A percentile compares a stretch with the other conserved stretches of the same genome.
These are phyloP conservation scores for Tenebrio molitor DNA, from an alignment of 1,140 invertebrate species.

Conservation along the genomic window DNA sequence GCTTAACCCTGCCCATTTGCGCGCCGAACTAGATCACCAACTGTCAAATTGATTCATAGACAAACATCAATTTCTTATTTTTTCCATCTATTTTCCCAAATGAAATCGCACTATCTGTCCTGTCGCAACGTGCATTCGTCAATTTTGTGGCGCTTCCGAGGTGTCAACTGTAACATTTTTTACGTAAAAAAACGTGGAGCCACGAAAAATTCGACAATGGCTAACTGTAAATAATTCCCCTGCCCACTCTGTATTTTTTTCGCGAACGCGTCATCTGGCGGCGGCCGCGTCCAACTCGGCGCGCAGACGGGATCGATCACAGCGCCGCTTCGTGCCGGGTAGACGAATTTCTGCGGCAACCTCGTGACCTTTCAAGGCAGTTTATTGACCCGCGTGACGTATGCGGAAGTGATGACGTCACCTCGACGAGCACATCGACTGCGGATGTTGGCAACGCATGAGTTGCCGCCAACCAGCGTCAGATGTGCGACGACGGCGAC, in stretches of 20 bases:
- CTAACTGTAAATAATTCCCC: slow-evolving; percentile 11
- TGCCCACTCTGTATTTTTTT: slow-evolving; percentile 21
- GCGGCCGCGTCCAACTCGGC: neutral
- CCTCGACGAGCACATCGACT: slow-evolving; percentile 54
- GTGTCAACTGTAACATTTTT: too few relatives aligned
- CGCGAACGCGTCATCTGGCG: neutral
- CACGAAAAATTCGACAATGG: too few relatives aligned
- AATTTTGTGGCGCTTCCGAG: too few relatives aligned
- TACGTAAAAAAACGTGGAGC: too few relatives aligned
- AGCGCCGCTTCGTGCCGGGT: slow-evolving; percentile 55
- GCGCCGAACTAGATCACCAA: neutral
- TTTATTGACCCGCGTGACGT: slow-evolving; percentile 65
- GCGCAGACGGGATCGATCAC: slow-evolving; percentile 6
- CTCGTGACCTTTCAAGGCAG: slow-evolving; percentile 65
- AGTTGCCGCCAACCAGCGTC: slow-evolving; percentile 26
- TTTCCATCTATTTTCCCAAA: too few relatives aligned
- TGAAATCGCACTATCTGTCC: too few relatives aligned
- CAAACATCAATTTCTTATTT: neutral
- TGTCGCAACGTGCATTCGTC: too few relatives aligned
- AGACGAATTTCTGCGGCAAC: slow-evolving; percentile 54
- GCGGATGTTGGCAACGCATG: slow-evolving; percentile 56
- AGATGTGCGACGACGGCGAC: slow-evolving; percentile 9
- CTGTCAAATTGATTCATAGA: neutral
- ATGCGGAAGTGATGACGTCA: slow-evolving; percentile 63
- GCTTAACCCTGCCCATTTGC: slow-evolving; percentile 2